Conservation (phyloP, 2,888 invertebrate species). For the Rhagophthalmus giganteus region DNA sequence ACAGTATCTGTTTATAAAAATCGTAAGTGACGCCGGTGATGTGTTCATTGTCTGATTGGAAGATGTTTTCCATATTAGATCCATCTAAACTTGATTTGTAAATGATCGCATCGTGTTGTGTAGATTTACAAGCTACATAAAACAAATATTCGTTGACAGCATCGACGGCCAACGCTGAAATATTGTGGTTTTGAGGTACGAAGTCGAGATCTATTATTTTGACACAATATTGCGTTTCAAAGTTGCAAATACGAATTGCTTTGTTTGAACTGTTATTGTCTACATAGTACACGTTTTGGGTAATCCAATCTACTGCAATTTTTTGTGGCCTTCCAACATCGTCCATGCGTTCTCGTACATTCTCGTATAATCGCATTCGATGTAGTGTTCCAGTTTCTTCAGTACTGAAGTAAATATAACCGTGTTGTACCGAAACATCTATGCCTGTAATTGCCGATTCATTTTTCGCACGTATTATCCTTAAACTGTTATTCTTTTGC, state of each 20-base stretch:
- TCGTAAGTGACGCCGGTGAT: slow-evolving; percentile 59
- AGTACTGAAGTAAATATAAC: slow-evolving; percentile 58
- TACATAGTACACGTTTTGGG: slow-evolving; percentile 71
- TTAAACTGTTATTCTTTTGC: slow-evolving; percentile 46
- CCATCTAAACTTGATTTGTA: slow-evolving; percentile 62
- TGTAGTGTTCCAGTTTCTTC: slow-evolving; percentile 55
- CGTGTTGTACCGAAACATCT: slow-evolving; percentile 57
- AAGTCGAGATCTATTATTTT: slow-evolving; percentile 59
- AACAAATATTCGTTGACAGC: slow-evolving; percentile 63
- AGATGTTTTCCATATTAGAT: slow-evolving; percentile 53
- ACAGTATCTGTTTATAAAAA: slow-evolving; percentile 65
- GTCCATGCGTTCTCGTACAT: slow-evolving; percentile 48
- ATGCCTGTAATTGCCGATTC: slow-evolving; percentile 59
- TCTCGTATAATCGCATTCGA: slow-evolving; percentile 50
- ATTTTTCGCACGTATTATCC: slow-evolving; percentile 54
- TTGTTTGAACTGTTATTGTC: slow-evolving; percentile 44
- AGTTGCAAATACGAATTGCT: slow-evolving; percentile 50
- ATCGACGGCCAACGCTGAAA: slow-evolving; percentile 67
- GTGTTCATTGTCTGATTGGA: slow-evolving; percentile 41
- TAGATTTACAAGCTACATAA: slow-evolving; percentile 58
- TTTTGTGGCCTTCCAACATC: slow-evolving; percentile 59
- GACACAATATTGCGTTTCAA: slow-evolving; percentile 43
- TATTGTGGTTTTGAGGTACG: slow-evolving; percentile 55
- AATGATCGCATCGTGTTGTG: slow-evolving; percentile 57
- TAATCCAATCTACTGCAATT: slow-evolving; percentile 75